Evolutionary conservation across 2,797 vertebrate species (phyloP).

Genomic region (Malacoraja senta): DNA sequence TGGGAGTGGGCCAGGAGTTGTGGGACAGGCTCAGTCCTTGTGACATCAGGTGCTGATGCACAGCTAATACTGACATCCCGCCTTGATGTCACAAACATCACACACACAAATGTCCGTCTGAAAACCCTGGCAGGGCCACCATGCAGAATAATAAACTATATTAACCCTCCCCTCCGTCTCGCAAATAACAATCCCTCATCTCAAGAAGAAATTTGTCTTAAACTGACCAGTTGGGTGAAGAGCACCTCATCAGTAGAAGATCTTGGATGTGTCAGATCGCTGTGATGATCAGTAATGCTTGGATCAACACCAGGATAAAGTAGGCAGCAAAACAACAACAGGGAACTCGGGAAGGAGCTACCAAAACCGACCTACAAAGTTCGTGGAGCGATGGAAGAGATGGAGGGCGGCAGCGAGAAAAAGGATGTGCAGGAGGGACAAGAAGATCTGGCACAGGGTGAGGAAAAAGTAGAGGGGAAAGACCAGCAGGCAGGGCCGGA

Average conservation of each 20-base stretch:
- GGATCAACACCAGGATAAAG: not conserved
- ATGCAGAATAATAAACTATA: not conserved
- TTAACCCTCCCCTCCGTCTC: not conserved
- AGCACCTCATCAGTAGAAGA: not conserved
- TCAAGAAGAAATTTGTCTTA: not conserved
- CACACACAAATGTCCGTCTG: not conserved
- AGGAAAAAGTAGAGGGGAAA: not conserved
- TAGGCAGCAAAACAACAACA: not conserved
- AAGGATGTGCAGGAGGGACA: not conserved
- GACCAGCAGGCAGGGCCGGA: not conserved
- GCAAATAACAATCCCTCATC: not conserved
- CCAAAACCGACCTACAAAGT: too few species aligned
- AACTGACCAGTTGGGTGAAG: not conserved
- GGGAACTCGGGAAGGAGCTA: too few species aligned
- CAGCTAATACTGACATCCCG: not conserved
- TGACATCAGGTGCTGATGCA: not conserved
- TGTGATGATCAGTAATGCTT: not conserved
- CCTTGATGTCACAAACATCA: not conserved
- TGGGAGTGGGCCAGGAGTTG: not conserved
- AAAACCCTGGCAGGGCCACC: not conserved
- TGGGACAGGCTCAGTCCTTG: not conserved
- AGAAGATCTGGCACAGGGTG: not conserved
- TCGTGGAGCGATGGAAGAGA: not conserved
- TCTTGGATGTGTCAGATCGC: not conserved
- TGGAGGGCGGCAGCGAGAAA: not conserved